A percentile compares a stretch with the other conserved stretches of the same genome.
Conservation (phyloP, 1,140 invertebrate species). For the Saccostrea cuccullata region DNA sequence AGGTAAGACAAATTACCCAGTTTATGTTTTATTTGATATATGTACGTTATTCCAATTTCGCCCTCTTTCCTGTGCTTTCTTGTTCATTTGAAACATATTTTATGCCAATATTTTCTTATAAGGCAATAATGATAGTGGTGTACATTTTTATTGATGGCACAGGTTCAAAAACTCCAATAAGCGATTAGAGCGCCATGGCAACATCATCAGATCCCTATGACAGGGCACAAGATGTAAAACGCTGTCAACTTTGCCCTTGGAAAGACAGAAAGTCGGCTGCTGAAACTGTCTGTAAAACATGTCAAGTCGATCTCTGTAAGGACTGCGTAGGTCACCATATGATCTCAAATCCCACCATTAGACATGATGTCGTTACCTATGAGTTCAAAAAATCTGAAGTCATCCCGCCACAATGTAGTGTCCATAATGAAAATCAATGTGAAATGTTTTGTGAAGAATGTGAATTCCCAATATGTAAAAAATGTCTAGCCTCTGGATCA, state of each 20-base stretch:
- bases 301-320: not conserved
- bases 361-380: not conserved
- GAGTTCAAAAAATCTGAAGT: not conserved
- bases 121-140: too few species aligned
- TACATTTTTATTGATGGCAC: not conserved
- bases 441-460: not conserved
- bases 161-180: not conserved
- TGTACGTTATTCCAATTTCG: too few species aligned
- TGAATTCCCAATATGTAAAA: not conserved
- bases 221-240: not conserved
- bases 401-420: not conserved
- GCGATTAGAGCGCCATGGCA: not conserved
- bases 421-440: not conserved
- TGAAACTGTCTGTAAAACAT: not conserved
- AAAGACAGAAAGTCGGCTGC: not conserved
- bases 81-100: too few species aligned
- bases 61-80: too few species aligned
- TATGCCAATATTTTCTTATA: too few species aligned
- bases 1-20: too few species aligned
- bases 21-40: too few species aligned
- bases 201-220: not conserved
- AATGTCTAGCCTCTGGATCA: not conserved
- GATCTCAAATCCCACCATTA: not conserved
- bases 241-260: not conserved
- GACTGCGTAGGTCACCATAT: not conserved